Evolutionary conservation across 2,888 invertebrate species (phyloP), one percentile per base, ranked within the genome.

Genomic region (Serrognathus titanus): DNA sequence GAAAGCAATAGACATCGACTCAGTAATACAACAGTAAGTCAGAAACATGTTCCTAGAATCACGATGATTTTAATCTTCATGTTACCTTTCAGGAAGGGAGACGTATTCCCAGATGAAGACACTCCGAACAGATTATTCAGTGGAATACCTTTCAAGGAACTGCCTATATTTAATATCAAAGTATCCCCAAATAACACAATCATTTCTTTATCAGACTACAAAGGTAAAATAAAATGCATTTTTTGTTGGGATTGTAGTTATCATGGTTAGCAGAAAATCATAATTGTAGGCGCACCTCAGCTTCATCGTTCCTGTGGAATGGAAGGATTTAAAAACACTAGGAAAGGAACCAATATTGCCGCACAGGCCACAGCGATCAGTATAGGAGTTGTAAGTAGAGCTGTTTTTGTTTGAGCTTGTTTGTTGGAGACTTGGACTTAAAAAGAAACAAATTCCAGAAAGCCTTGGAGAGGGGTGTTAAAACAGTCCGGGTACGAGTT

Each of bases 331-430:
- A 96, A 94, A 78, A 93, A 97, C 75, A 88, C 95, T 0, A 87
- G 90, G 66, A 97, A 97, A 78, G 97, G 97, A 60, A 97, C 97
- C 3, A 97, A 95, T 73, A 90, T 97, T 69, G 97, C 97, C 39
- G 97, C 96, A 1, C 97, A 98, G 78, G 92, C 96, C 9, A 92
- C 96, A 20, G 97, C 93, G 20, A 86, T 95, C 53, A 85, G 82
- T 56, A 79, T 95, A 66, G 89, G 90, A 63, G 79, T 80, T 57
- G 93, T 93, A 80, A 81, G 84, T 78, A 61, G 36, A 43, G 49
- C 35, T 41, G 51, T 36, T 46, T 7, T 31, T 31, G 24, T 31
- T 31, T 31, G 24, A 31, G 6, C 24, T 31, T 31, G 24, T 31
- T 31, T 7, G 6, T 31, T 31, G 4, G 24, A 7, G 7, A 31